Base-by-base conservation (phyloP, 2,888 invertebrate genomes). In the Amblyjoppa proteus region DNA sequence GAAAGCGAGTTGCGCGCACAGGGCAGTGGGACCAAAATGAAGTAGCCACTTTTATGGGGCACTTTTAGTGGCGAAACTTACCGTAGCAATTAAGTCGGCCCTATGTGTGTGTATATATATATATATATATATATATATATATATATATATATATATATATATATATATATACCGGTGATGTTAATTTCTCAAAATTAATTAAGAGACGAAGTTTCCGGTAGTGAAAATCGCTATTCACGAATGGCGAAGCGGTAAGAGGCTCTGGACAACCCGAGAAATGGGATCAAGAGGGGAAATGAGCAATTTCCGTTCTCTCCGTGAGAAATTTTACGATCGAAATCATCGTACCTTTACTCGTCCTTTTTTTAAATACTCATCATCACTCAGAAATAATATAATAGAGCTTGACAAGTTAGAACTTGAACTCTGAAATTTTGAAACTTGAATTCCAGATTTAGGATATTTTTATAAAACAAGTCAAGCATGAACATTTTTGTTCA, bases 141-240 rank as follows among this genome's bases (percentile, higher is more conserved):
- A 49, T 16, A 68, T 58, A 75, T 66, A 87, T 20, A 20, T 20
- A 20, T 20, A 76, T 56, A 53, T 9, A 41, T 78, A 76, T 56
- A 53, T 45, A 49, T 49, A 49, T 16, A 68, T 58, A 75, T 66
- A 87, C 88, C 81, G 87, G 88, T 85, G 75, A 89, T 90, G 89
- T 91, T 92, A 91, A 91, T 91, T 91, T 90, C 90, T 88, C 78
- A 90, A 91, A 92, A 92, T 92, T 92, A 92, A 92, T 92, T 92
- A 92, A 89, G 90, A 90, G 83, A 88, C 89, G 88, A 85, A 88
- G 87, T 87, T 87, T 71, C 84, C 78, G 87, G 76, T 89, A 87
- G 78, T 70, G 76, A 83, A 81, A 85, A 84, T 73, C 74, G 70
- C 69, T 68, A 81, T 84, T 81, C 76, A 75, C 78, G 64, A 84